These are phyloP conservation scores for Julus scanicus DNA, from an alignment of 2,888 invertebrate genomes.

Conservation along the genomic window DNA sequence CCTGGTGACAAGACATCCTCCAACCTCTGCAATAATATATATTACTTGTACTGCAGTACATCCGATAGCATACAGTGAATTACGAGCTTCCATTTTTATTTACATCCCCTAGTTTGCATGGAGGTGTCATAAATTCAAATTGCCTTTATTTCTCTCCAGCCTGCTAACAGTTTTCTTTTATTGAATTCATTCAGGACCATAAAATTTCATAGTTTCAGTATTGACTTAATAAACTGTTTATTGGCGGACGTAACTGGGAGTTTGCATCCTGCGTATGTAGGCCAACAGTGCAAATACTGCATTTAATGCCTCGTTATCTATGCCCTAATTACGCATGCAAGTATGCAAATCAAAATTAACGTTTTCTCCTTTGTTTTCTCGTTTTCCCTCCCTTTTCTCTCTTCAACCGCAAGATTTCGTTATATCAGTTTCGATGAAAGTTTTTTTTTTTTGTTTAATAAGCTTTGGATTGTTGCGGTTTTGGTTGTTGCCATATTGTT, in stretches of 20 bases:
- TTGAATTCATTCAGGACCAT: not conserved
- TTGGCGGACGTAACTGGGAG: not conserved
- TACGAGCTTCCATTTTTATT: too few relatives aligned
- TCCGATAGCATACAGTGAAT: too few relatives aligned
- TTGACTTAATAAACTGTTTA: not conserved
- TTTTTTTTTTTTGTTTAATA: not conserved
- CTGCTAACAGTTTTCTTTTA: not conserved
- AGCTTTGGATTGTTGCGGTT: not conserved
- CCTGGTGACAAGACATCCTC: too few relatives aligned
- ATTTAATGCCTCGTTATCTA: not conserved
- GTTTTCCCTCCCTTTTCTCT: not conserved
- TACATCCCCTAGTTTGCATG: not conserved
- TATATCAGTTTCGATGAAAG: not conserved
- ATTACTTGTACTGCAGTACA: too few relatives aligned
- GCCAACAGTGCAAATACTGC: not conserved
- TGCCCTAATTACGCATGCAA: not conserved
- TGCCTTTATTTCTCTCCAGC: not conserved
- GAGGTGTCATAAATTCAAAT: not conserved
- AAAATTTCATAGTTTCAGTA: not conserved
- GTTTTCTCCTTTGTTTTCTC: not conserved
- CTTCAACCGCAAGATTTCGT: not conserved
- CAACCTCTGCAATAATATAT: too few relatives aligned
- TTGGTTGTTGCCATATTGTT: not conserved
- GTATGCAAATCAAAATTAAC: not conserved
- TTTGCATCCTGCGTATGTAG: not conserved